Conservation (phyloP, 2,888 invertebrate genomes). For the Lycocerus yunnanus region DNA sequence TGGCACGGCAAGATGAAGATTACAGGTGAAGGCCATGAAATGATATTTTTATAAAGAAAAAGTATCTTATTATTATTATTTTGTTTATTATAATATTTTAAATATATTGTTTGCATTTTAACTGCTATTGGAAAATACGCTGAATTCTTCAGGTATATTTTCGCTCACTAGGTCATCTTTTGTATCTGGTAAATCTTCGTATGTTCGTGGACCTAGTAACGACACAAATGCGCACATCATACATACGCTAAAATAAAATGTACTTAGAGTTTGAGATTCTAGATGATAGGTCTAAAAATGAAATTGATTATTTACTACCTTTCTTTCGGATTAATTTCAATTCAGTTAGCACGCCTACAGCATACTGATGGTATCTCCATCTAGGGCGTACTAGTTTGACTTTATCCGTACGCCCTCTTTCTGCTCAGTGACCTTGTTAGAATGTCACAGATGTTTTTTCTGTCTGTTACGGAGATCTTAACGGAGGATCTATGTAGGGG, state of each 20-base stretch:
- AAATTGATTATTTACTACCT: not conserved
- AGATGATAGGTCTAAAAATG: not conserved
- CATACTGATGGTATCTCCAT: no score
- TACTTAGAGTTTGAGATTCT: not conserved
- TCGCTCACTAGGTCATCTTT: not conserved
- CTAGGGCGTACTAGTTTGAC: no score
- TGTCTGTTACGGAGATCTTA: no score
- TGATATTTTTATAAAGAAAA: not conserved
- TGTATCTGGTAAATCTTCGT: not conserved
- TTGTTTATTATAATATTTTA: not conserved
- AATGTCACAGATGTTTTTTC: no score
- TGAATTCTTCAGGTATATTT: not conserved
- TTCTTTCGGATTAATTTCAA: not conserved
- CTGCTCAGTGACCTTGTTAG: no score
- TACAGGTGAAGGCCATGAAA: not conserved
- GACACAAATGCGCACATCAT: not conserved
- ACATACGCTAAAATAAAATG: not conserved
- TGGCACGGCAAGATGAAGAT: not conserved
- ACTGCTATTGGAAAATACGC: not conserved
- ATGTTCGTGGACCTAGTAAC: not conserved
- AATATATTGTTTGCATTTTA: not conserved
- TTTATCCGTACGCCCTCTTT: no score
- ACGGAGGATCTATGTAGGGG: no score
- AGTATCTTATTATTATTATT: not conserved
- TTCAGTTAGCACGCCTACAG: not conserved